A percentile compares a stretch with the other conserved stretches of the same genome.
phyloP scores from a whole-genome alignment of 2,797 vertebrate species.

The Otus scops region DNA sequence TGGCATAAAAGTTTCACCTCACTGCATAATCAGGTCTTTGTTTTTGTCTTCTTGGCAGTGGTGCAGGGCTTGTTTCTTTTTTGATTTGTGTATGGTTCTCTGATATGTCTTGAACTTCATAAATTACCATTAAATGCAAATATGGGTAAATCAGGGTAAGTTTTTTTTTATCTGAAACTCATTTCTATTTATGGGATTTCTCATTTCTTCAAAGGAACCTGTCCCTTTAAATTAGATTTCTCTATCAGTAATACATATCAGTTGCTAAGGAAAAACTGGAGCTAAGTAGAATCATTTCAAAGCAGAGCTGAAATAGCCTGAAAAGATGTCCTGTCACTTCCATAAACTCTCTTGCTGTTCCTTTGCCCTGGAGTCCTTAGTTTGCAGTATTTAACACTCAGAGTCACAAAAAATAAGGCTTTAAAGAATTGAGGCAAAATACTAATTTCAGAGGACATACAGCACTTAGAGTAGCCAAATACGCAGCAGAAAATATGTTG shows the following conservation, averaged over 20 bases:
- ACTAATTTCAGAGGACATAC: neutral
- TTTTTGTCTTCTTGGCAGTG: neutral
- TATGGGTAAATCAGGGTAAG: neutral
- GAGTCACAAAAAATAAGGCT: constrained; percentile 2
- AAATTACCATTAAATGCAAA: neutral
- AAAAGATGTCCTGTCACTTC: constrained; percentile 9
- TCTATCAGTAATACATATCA: neutral
- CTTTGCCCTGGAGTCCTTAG: neutral
- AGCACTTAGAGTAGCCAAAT: neutral
- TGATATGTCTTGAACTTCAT: neutral
- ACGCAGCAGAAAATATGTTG: neutral
- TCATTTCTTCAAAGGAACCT: neutral
- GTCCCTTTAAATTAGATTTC: constrained; percentile 5
- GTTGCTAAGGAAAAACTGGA: neutral
- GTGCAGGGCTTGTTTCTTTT: neutral
- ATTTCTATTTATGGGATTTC: neutral
- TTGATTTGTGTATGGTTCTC: neutral
- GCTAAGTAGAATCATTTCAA: neutral
- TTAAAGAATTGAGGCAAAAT: neutral
- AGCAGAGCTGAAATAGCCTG: neutral
- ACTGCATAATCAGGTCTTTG: neutral
- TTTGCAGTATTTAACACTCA: neutral
- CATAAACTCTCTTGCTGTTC: neutral
- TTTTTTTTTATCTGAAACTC: neutral
- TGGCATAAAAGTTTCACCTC: neutral